These are phyloP conservation scores for Poecilia gillii DNA, from an alignment of 2,797 vertebrate species.

Conservation along the genomic window DNA sequence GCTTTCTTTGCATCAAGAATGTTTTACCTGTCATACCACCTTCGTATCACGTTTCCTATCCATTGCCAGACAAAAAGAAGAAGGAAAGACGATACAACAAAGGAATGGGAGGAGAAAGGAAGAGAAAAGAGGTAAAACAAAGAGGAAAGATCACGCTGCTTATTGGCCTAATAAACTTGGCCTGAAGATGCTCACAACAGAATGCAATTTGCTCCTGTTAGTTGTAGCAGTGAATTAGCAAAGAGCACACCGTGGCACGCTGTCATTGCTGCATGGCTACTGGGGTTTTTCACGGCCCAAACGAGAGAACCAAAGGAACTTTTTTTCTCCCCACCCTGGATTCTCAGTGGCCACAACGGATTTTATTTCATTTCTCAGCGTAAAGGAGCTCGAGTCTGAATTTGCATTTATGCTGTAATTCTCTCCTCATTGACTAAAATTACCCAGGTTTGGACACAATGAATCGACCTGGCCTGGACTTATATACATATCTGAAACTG, in stretches of 20 bases:
- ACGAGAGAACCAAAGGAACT: slow-evolving; percentile 45
- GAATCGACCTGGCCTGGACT: slow-evolving; percentile 31
- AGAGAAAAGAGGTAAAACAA: slow-evolving; percentile 53
- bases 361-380: slow-evolving; percentile 46
- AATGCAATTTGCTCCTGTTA: slow-evolving; percentile 86
- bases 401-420: slow-evolving; percentile 60
- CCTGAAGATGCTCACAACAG: slow-evolving; percentile 85
- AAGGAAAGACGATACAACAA: slow-evolving; percentile 17
- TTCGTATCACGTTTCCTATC: slow-evolving; percentile 86
- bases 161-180: slow-evolving; percentile 85
- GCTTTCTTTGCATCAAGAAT: slow-evolving; percentile 69
- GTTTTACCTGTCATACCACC: slow-evolving; percentile 89
- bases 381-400: slow-evolving; percentile 46
- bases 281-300: slow-evolving; percentile 51
- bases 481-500: slow-evolving; percentile 11
- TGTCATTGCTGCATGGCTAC: slow-evolving; percentile 46
- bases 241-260: slow-evolving; percentile 59
- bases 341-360: slow-evolving; percentile 64
- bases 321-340: slow-evolving; percentile 66
- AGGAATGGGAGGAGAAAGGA: slow-evolving; percentile 20
- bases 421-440: slow-evolving; percentile 46
- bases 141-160: slow-evolving; percentile 72
- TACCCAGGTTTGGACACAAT: slow-evolving; percentile 30
- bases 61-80: slow-evolving; percentile 40
- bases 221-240: slow-evolving; percentile 80